phyloP scores from a whole-genome alignment of 1,140 invertebrate species.

The Pantala flavescens region DNA sequence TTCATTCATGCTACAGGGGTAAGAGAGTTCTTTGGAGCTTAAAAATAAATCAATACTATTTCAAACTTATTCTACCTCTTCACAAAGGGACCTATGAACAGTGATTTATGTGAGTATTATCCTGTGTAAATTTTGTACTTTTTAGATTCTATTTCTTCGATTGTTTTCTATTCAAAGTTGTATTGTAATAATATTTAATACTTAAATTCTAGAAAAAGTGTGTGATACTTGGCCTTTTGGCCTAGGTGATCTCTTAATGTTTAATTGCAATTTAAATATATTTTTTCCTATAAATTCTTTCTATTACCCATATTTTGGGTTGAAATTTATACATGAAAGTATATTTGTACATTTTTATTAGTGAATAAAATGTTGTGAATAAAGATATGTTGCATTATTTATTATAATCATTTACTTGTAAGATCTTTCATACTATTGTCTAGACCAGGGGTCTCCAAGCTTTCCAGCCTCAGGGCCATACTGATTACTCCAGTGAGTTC shows the following conservation, averaged over 20 bases:
- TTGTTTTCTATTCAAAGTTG: neutral
- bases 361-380: neutral
- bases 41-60: neutral
- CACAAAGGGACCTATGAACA: neutral
- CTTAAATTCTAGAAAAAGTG: neutral
- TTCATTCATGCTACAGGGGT: too few relatives aligned
- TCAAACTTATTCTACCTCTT: neutral
- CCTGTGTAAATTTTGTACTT: neutral
- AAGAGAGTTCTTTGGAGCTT: too few relatives aligned
- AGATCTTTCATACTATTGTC: too few relatives aligned
- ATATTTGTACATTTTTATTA: constrained; percentile 11
- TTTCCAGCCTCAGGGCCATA: too few relatives aligned
- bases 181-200: neutral
- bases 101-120: neutral
- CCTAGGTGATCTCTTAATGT: neutral
- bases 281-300: neutral
- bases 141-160: neutral
- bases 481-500: too few relatives aligned
- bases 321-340: neutral
- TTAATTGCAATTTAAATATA: neutral
- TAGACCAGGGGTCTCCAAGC: too few relatives aligned
- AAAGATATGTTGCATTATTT: too few relatives aligned
- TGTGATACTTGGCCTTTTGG: neutral
- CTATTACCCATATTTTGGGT: neutral
- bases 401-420: too few relatives aligned